Evolutionary conservation across 2,888 invertebrate genomes (phyloP), one percentile per base, ranked within the genome.

Genomic region (Bruchidius siliquastri): DNA sequence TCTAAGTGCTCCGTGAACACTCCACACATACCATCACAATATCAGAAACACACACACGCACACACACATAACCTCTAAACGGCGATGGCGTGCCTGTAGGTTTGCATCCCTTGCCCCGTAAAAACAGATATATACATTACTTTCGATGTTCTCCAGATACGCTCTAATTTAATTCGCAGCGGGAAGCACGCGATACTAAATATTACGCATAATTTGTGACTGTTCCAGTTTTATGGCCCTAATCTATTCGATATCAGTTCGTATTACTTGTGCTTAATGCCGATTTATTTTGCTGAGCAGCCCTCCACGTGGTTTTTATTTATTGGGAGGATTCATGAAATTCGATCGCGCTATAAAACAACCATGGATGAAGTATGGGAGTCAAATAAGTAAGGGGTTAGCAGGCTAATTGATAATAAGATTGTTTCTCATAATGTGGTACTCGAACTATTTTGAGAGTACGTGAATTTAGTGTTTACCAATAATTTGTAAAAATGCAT

Each of bases 131-230:
- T 81, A 84, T 84, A 83, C 83, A 81, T 85, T 84, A 85, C 85
- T 85, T 85, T 84, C 85, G 85, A 86, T 84, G 82, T 81, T 85
- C 82, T 79, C 84, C 85, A 86, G 86, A 86, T 84, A 82, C 84
- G 80, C 83, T 83, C 84, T 85, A 86, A 86, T 86, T 85, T 84
- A 85, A 86, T 86, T 85, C 83, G 77, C 82, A 76, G 80, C 81
- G 81, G 84, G 83, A 82, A 84, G 84, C 84, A 84, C 84, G 84
- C 84, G 82, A 84, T 81, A 78, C 83, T 83, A 84, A 84, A 84
- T 84, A 84, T 83, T 83, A 84, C 83, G 82, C 83, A 83, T 83
- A 84, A 85, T 84, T 84, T 84, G 84, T 82, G 83, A 82, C 77
- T 82, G 82, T 68, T 68, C 81, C 82, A 80, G 81, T 84, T 84